These are phyloP conservation scores for Drosophila ogumai DNA, from an alignment of 1,140 invertebrate species.

Conservation along the genomic window DNA sequence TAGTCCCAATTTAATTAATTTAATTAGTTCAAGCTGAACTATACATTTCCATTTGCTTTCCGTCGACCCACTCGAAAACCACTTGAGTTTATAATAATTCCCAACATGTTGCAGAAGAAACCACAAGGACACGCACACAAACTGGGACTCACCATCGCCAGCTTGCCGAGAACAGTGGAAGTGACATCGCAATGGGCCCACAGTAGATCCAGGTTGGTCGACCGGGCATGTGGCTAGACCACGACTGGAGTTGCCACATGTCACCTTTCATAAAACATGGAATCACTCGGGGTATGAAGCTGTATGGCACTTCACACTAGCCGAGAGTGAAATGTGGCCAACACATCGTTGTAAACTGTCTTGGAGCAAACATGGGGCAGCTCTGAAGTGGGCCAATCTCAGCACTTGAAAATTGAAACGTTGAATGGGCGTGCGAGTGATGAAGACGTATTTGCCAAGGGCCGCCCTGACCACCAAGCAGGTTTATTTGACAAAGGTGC, in stretches of 20 bases:
- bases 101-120: conserved; percentile 69
- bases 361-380: conserved; percentile 27
- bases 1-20: conserved; percentile 4
- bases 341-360: conserved; percentile 31
- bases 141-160: conserved; percentile 1
- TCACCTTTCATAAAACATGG: conserved; percentile 80
- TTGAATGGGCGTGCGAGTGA: conserved; percentile 28
- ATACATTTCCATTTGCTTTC: conserved; percentile 43
- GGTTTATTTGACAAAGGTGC: conserved; percentile 48
- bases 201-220: conserved; percentile 20
- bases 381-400: conserved; percentile 22
- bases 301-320: conserved; percentile 41
- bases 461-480: conserved; percentile 46
- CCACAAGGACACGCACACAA: conserved; percentile 48
- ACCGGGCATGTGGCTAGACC: conserved; percentile 50
- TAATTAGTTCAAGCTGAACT: conserved; percentile 3
- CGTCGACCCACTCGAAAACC: conserved; percentile 49
- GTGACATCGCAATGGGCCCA: conserved; percentile 58
- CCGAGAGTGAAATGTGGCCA: conserved; percentile 41
- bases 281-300: conserved; percentile 68
- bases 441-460: conserved; percentile 38
- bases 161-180: conserved; percentile 53
- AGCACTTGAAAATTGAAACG: conserved; percentile 47
- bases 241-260: conserved; percentile 75
- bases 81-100: conserved; percentile 74